phyloP scores from a whole-genome alignment of 2,888 invertebrate species.

The Theretra japonica region DNA sequence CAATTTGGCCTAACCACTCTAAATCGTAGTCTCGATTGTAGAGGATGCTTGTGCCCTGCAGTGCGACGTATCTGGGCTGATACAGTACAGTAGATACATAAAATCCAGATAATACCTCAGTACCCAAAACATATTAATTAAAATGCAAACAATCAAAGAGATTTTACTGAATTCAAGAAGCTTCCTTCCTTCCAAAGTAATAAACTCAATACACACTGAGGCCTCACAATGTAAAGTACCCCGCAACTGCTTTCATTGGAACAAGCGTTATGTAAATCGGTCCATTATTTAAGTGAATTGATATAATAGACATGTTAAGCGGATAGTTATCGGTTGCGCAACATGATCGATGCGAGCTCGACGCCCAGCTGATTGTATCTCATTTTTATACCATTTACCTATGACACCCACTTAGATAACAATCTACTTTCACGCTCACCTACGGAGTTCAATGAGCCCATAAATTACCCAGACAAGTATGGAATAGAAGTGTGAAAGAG shows the following conservation, averaged over 20 bases:
- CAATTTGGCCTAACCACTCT: too few relatives aligned
- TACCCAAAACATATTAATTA: too few relatives aligned
- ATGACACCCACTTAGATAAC: slow-evolving; percentile 66
- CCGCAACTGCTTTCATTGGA: slow-evolving; percentile 32
- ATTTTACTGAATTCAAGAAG: neutral
- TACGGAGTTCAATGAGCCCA: neutral
- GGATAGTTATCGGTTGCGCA: slow-evolving; percentile 50
- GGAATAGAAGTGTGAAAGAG: too few relatives aligned
- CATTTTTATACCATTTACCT: slow-evolving; percentile 50
- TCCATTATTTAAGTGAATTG: slow-evolving; percentile 38
- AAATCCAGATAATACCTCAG: too few relatives aligned
- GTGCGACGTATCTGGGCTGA: too few relatives aligned
- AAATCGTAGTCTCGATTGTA: too few relatives aligned
- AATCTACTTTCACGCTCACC: slow-evolving; percentile 65
- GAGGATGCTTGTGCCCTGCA: too few relatives aligned
- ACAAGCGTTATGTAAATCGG: slow-evolving; percentile 40
- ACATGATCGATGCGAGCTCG: slow-evolving; percentile 48
- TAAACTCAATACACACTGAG: neutral
- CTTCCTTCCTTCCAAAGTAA: neutral
- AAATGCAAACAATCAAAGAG: too few relatives aligned
- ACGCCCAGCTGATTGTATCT: slow-evolving; percentile 36
- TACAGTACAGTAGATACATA: too few relatives aligned
- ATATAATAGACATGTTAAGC: slow-evolving; percentile 49
- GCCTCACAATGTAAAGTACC: neutral
- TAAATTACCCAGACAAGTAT: too few relatives aligned